A percentile compares a stretch with the other conserved stretches of the same genome.
Conservation (phyloP, 2,797 vertebrate species). For the Leptatherina wallacei region DNA sequence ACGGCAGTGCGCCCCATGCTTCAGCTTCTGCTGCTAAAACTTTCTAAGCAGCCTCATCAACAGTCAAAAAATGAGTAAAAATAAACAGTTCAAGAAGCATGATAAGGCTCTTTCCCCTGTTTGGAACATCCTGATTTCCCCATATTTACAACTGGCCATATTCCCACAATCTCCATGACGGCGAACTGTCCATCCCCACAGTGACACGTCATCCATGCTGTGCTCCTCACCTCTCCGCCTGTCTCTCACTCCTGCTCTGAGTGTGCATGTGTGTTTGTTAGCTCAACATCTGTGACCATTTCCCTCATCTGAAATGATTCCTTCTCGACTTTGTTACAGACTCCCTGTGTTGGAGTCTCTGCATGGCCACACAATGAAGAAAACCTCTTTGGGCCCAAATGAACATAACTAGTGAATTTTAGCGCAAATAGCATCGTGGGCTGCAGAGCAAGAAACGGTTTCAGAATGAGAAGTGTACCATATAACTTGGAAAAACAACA, state of each 20-base stretch:
- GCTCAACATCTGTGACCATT: conserved; percentile 16
- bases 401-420: background rate
- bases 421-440: conserved; percentile 19
- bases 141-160: conserved; percentile 45
- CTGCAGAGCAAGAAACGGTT: conserved; percentile 42
- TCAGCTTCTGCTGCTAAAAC: conserved; percentile 2
- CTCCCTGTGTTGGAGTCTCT: background rate
- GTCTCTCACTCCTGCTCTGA: conserved; percentile 68
- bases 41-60: background rate
- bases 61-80: background rate
- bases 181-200: conserved; percentile 46
- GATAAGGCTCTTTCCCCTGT: conserved; percentile 20
- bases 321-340: conserved; percentile 39
- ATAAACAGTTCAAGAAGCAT: background rate
- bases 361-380: background rate
- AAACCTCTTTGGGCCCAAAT: background rate
- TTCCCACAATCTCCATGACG: conserved; percentile 26
- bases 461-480: conserved; percentile 43
- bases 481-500: conserved; percentile 31
- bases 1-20: background rate
- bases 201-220: conserved; percentile 78
- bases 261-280: conserved; percentile 29
- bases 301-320: conserved; percentile 49
- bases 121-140: conserved; percentile 48
- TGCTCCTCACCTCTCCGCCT: conserved; percentile 80